A percentile compares a stretch with the other conserved stretches of the same genome.
These are phyloP conservation scores for Rhinogobio ventralis DNA, from an alignment of 2,797 vertebrate genomes.

Conservation along the genomic window DNA sequence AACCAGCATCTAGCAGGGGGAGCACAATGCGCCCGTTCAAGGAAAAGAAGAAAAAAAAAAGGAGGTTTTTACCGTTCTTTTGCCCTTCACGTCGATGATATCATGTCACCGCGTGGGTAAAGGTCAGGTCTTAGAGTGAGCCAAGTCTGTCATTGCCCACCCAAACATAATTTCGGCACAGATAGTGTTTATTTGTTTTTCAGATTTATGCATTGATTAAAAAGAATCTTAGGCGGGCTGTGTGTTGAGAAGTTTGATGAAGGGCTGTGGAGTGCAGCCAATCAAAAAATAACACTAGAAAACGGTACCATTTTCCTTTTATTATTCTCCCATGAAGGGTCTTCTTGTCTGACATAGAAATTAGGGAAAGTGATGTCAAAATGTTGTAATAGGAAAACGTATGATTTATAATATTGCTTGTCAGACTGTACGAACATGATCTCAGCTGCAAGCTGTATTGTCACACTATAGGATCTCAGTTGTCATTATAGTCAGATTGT, in stretches of 20 bases:
- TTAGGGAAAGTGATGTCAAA: too few relatives aligned
- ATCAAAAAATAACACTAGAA: not conserved
- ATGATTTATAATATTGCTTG: too few relatives aligned
- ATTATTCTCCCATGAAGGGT: not conserved
- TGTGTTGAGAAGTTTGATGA: not conserved
- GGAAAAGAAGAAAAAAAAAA: not conserved
- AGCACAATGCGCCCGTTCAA: fast-evolving
- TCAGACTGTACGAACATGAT: too few relatives aligned
- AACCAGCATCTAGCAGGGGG: fast-evolving
- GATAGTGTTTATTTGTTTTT: not conserved
- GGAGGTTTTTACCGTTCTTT: fast-evolving
- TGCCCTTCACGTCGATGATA: fast-evolving
- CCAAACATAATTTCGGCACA: not conserved
- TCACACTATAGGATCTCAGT: too few relatives aligned
- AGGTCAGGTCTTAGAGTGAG: too few relatives aligned
- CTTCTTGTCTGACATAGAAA: too few relatives aligned
- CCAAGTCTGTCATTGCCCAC: not conserved
- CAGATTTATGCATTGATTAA: not conserved
- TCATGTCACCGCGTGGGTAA: not conserved
- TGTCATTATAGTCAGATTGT: too few relatives aligned
- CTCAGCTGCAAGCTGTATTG: too few relatives aligned
- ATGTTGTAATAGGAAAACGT: too few relatives aligned
- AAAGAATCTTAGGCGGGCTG: not conserved
- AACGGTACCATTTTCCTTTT: not conserved
- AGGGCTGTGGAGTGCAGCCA: not conserved